These are phyloP conservation scores for Dicroscelio sp. DNA, from an alignment of 2,888 invertebrate genomes.

Conservation along the genomic window DNA sequence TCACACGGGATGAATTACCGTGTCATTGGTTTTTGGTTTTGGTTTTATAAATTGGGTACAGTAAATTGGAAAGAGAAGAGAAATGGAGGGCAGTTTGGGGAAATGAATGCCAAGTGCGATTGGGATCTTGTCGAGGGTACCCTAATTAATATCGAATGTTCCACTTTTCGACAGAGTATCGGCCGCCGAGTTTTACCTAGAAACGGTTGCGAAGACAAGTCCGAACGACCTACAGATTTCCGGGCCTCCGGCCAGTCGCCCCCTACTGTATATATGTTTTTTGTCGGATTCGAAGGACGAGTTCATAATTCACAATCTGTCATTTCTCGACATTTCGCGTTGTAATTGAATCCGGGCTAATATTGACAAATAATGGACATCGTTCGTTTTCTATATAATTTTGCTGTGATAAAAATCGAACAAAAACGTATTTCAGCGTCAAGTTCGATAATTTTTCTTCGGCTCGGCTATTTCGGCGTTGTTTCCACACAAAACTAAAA, in stretches of 20 bases:
- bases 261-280: slow-evolving; percentile 53
- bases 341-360: slow-evolving; percentile 67
- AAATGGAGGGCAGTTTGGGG: neutral
- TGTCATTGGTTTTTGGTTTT: neutral
- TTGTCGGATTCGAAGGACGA: slow-evolving; percentile 48
- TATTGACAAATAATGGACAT: slow-evolving; percentile 60
- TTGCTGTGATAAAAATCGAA: too few relatives aligned
- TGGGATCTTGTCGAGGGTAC: slow-evolving; percentile 46
- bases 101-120: slow-evolving; percentile 10
- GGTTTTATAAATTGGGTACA: neutral
- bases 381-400: too few relatives aligned
- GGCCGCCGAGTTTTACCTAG: slow-evolving; percentile 12
- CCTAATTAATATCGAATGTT: slow-evolving; percentile 65
- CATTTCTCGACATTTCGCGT: slow-evolving; percentile 45
- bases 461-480: too few relatives aligned
- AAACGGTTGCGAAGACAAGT: slow-evolving; percentile 33
- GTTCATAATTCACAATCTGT: slow-evolving; percentile 69
- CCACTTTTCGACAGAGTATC: slow-evolving; percentile 59
- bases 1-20: neutral
- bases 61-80: neutral
- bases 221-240: slow-evolving; percentile 45
- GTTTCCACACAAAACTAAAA: too few relatives aligned
- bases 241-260: slow-evolving; percentile 43
- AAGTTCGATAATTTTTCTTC: too few relatives aligned
- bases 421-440: too few relatives aligned